Percentiles rank a stretch among this genome's conserved stretches.
These are phyloP conservation scores for Ailuropoda melanoleuca DNA, from an alignment of 2,113 vertebrate genomes.

Conservation along the genomic window DNA sequence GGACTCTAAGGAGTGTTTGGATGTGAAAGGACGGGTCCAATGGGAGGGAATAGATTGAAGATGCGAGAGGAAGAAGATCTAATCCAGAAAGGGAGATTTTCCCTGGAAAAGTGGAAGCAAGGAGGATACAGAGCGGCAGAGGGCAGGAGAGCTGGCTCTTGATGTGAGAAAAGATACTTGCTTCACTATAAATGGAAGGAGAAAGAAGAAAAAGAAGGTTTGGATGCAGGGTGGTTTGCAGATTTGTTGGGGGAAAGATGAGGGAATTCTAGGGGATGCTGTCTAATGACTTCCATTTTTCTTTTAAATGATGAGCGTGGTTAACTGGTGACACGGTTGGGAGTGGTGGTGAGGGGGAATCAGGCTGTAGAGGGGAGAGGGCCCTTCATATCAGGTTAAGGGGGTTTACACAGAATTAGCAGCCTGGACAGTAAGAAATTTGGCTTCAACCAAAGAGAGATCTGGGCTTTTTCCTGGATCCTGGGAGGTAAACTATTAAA, in stretches of 20 bases:
- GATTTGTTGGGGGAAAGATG: neutral
- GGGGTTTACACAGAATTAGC: too few species aligned
- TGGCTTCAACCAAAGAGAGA: neutral
- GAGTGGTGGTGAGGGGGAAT: neutral
- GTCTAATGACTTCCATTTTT: neutral
- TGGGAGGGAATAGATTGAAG: neutral
- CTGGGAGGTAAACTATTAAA: neutral
- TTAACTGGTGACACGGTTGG: neutral
- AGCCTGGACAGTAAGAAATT: neutral
- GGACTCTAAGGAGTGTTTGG: neutral
- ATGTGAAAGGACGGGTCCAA: neutral
- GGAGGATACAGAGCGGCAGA: neutral
- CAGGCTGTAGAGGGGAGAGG: neutral
- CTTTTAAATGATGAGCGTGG: neutral
- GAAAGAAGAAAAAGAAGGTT: neutral
- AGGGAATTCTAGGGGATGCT: neutral
- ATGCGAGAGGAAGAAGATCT: neutral
- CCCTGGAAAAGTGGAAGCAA: neutral
- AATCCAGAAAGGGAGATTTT: neutral
- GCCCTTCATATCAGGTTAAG: neutral
- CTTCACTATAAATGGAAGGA: neutral
- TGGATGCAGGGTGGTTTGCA: too few species aligned
- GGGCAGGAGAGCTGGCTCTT: neutral
- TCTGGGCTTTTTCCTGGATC: neutral
- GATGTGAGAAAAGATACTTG: neutral